Evolutionary conservation across 1,140 invertebrate species (phyloP), one percentile per base, ranked within the genome.

Genomic region (Drosophila tristis): DNA sequence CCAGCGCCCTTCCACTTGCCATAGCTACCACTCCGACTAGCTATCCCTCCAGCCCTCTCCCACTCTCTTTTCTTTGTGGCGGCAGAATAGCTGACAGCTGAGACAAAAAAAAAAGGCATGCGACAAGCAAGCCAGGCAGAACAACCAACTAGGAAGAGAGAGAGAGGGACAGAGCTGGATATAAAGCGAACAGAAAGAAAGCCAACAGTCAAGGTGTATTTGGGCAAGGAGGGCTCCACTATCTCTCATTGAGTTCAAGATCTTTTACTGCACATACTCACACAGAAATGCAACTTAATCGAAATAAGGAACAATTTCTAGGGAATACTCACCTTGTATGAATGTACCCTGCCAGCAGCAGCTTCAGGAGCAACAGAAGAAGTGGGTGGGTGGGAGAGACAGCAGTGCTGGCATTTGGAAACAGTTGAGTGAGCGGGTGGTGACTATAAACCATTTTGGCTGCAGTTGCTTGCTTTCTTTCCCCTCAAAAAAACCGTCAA

Each of bases 371-470:
- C 4, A 4, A 3, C 3, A 35, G 31, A 9, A 35, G 2, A 35
- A 35, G 2, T 2, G 11, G 42, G 44, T 8, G 45, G 59, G 35
- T 23, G 23, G 47, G 26, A 25, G 31, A 25, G 35, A 67, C 20
- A 47, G 62, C 55, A 57, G 29, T 31, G 4, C 47, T 31, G 59
- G 70, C 45, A 31, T 7, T 29, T 29, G 26, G 26, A 6, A 29
- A 29, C 26, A 6, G 5, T 29, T 29, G 26, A 7, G 35, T 39
- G 4, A 39, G 35, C 35, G 35, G 35, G 35, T 13, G 35, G 54
- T 48, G 72, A 80, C 76, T 68, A 73, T 70, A 80, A 76, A 80
- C 67, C 72, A 79, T 85, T 79, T 73, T 62, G 62, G 53, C 51
- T 66, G 50, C 60, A 54, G 47, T 42, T 43, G 25, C 51, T 31